These are phyloP conservation scores for Allophyes oxyacanthae DNA, from an alignment of 2,888 invertebrate species.

Conservation along the genomic window DNA sequence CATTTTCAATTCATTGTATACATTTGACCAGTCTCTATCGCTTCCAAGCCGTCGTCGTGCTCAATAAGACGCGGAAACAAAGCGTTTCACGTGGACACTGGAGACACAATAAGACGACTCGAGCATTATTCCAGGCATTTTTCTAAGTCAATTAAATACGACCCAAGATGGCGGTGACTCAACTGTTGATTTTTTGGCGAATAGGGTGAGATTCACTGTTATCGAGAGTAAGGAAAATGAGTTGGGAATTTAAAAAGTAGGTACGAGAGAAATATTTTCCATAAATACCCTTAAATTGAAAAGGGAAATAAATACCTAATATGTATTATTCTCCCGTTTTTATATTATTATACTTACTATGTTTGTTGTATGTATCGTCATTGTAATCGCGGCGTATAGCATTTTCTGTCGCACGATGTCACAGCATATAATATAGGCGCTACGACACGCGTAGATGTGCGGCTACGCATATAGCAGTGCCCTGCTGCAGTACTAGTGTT, in stretches of 20 bases:
- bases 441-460: too few relatives aligned
- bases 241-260: not conserved
- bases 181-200: constrained; percentile 48
- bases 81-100: constrained; percentile 63
- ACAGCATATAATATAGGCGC: too few relatives aligned
- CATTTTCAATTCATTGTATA: constrained; percentile 9
- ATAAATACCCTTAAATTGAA: too few relatives aligned
- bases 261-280: too few relatives aligned
- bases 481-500: too few relatives aligned
- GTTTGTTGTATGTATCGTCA: too few relatives aligned
- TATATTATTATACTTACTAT: too few relatives aligned
- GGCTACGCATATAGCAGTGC: too few relatives aligned
- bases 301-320: too few relatives aligned
- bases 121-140: constrained; percentile 68
- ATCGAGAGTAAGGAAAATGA: constrained; percentile 15
- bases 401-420: too few relatives aligned
- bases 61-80: constrained; percentile 72
- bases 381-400: too few relatives aligned
- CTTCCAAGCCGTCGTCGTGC: constrained; percentile 13
- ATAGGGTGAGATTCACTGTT: constrained; percentile 37
- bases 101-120: constrained; percentile 67
- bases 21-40: constrained; percentile 33
- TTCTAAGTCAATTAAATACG: constrained; percentile 84
- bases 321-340: too few relatives aligned
- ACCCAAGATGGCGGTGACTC: constrained; percentile 68